Base-by-base conservation (phyloP, 2,113 vertebrate species). In the Chaetura pelagica region DNA sequence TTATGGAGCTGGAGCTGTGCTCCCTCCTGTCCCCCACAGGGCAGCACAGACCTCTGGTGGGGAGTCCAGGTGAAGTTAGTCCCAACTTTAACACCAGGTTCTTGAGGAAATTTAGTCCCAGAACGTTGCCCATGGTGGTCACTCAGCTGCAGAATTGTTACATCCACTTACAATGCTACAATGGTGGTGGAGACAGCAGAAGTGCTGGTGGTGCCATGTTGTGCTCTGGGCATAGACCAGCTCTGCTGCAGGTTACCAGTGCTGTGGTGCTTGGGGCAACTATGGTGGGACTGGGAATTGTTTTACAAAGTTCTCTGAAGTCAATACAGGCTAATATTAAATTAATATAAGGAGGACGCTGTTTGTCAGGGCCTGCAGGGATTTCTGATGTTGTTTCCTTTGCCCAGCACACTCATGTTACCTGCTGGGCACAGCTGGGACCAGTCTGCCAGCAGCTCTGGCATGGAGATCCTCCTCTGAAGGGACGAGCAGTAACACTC, bases 391-490 rank as follows among this genome's bases (percentile, higher is more conserved):
- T 63, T 8, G 17, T 13, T 62, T 21, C 21, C 35, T 61, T n/a
- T 18, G 23, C 44, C 35, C 12, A 8, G 38, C 48, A 7, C 6
- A 7, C 15, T 9, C 0, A 0, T 32, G 63, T 46, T 54, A 21
- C n/a, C 38, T 79, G 66, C 35, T 34, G 1, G 1, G 55, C 5
- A 1, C 1, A 1, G 4, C 20, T 0, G 0, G 82, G 40, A 74
- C 55, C 0, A 0, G 30, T 38, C 34, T n/a, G 38, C 40, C 0
- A 0, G 61, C n/a, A 35, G 68, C 72, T 38, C n/a, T 0, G 0
- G 44, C 2, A 0, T 69, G 17, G 26, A 42, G 34, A 4, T 38
- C 4, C 2, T 34, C 57, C 29, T 78, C 73, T 0, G 0, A 63
- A 40, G 81, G 44, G 66, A 32, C 1, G 3, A 19, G 68, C 68